phyloP scores from a whole-genome alignment of 2,888 invertebrate genomes.

The Metacarcinus magister region DNA sequence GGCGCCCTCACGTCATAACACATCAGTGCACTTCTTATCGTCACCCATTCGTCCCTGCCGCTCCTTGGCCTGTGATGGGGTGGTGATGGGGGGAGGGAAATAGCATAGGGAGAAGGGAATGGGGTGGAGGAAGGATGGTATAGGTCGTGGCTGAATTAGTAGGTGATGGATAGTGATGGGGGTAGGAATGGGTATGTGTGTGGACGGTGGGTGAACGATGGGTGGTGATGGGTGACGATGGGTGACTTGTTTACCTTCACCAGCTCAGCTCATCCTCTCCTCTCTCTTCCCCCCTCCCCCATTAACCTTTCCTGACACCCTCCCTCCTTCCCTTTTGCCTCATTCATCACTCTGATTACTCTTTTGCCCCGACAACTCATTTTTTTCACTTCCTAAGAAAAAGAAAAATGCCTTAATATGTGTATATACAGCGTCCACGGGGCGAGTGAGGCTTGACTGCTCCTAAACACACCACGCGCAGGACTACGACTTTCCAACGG shows the following conservation, averaged over 20 bases:
- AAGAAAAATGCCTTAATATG: background rate
- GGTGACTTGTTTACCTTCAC: conserved; percentile 5
- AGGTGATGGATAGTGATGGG: too few species aligned
- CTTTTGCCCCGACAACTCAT: background rate
- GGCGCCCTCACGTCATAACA: background rate
- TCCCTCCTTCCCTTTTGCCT: background rate
- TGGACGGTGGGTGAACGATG: background rate
- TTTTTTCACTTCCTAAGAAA: background rate
- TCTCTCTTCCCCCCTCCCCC: background rate
- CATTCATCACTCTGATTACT: conserved; percentile 46
- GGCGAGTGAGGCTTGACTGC: background rate
- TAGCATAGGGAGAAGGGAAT: background rate
- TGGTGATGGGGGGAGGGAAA: background rate
- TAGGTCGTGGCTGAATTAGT: background rate
- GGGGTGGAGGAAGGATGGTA: background rate
- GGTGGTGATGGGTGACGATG: background rate
- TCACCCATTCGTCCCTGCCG: background rate
- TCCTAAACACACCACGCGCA: background rate
- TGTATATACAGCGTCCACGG: background rate
- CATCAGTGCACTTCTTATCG: background rate
- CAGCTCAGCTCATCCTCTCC: background rate
- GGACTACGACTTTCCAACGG: background rate
- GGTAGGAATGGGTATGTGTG: too few species aligned
- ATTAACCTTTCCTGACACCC: background rate
- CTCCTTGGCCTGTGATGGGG: background rate